A percentile compares a stretch with the other conserved stretches of the same genome.
Conservation (phyloP, 1,140 invertebrate genomes). For the Cherax quadricarinatus region DNA sequence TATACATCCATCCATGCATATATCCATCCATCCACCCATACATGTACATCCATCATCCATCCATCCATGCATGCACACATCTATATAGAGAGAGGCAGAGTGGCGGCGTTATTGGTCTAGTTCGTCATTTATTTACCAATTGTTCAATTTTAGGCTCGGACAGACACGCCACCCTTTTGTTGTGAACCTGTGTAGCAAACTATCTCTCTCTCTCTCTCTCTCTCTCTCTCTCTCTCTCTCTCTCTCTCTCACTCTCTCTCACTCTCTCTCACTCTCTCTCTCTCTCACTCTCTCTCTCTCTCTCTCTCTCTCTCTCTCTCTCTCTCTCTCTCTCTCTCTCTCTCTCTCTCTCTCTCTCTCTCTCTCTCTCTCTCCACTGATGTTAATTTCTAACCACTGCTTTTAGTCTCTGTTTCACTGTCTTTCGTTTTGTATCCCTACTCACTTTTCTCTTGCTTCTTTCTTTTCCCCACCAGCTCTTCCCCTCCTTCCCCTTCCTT, state of each 20-base stretch:
- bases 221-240: neutral
- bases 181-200: neutral
- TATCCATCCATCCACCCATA: neutral
- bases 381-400: too few species aligned
- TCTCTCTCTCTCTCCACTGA: too few species aligned
- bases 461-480: neutral
- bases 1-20: too few species aligned
- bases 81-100: neutral
- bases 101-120: neutral
- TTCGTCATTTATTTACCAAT: conserved; percentile 46
- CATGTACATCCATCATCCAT: neutral
- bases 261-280: neutral
- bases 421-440: too few species aligned
- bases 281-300: neutral
- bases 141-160: conserved; percentile 39
- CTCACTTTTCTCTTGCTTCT: too few species aligned
- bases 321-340: too few species aligned
- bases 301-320: too few species aligned
- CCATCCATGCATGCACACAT: too few species aligned
- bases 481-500: neutral
- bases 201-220: neutral
- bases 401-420: too few species aligned
- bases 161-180: neutral
- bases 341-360: too few species aligned
- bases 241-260: neutral